A percentile compares a stretch with the other conserved stretches of the same genome.
These are phyloP conservation scores for Desmodus rotundus DNA, from an alignment of 2,113 vertebrate species.

Conservation along the genomic window DNA sequence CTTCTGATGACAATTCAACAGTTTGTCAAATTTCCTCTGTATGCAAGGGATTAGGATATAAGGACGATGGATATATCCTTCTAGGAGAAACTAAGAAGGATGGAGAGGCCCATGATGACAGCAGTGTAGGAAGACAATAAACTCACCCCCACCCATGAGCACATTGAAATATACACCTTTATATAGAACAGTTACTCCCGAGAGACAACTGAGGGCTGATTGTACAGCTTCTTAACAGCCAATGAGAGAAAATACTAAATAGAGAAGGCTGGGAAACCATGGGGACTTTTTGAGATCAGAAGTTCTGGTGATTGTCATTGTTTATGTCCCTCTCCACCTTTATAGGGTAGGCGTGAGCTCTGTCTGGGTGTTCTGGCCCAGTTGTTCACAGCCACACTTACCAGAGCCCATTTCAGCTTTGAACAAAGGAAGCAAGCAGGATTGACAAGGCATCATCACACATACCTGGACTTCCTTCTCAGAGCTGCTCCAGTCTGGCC, in stretches of 20 bases:
- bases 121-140: not conserved
- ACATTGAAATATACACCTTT: not conserved
- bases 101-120: not conserved
- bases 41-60: not conserved
- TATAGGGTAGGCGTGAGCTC: not conserved
- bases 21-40: not conserved
- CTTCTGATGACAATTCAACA: not conserved
- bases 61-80: not conserved
- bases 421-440: not conserved
- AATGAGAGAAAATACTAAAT: not conserved
- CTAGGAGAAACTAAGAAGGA: not conserved
- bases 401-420: not conserved
- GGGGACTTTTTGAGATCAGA: not conserved
- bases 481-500: not conserved
- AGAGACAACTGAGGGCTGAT: not conserved
- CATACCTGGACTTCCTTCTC: not conserved
- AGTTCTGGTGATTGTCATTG: not conserved
- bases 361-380: too few relatives aligned
- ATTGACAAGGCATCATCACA: not conserved
- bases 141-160: not conserved
- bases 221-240: not conserved
- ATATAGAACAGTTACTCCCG: not conserved
- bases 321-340: not conserved
- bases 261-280: not conserved
- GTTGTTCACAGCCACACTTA: too few relatives aligned